Evolutionary conservation across 37 sponge, comb jelly and placozoan species (phyloP).

Genomic region (Chondrilla cf. caribensis): DNA sequence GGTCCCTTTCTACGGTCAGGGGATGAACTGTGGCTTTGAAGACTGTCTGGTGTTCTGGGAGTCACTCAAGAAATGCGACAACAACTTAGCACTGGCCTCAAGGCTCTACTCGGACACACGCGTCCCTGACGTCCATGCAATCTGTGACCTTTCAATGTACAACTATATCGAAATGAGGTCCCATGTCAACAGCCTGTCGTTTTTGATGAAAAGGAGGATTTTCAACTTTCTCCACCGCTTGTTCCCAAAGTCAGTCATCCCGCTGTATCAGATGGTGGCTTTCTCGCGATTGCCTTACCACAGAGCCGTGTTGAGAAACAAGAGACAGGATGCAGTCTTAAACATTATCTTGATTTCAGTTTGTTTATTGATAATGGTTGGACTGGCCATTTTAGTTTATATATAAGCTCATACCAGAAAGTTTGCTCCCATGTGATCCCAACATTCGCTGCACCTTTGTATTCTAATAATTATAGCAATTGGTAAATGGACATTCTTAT

Average conservation of each 20-base stretch:
- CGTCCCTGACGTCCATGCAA: constrained; percentile 64
- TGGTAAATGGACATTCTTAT: too few relatives aligned
- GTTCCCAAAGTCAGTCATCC: constrained; percentile 63
- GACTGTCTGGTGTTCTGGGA: constrained; percentile 76
- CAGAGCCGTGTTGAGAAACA: constrained; percentile 24
- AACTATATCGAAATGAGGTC: constrained; percentile 92
- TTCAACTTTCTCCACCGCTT: constrained; percentile 54
- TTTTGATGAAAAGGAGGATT: constrained; percentile 54
- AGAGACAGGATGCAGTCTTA: constrained; percentile 46
- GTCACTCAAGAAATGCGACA: constrained; percentile 11
- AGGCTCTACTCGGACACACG: constrained; percentile 45
- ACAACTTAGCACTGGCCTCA: constrained; percentile 46
- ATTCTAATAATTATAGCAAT: too few relatives aligned
- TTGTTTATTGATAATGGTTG: constrained; percentile 5
- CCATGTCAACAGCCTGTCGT: constrained; percentile 54
- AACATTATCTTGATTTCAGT: background rate
- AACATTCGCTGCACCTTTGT: too few relatives aligned
- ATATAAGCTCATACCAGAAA: background rate
- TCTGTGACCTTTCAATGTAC: constrained; percentile 89
- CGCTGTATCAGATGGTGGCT: constrained; percentile 85
- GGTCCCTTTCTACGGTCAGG: constrained; percentile 97
- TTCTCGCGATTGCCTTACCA: constrained; percentile 78
- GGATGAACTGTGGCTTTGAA: constrained; percentile 93
- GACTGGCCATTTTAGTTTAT: background rate
- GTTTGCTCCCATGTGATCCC: background rate